A percentile compares a stretch with the other conserved stretches of the same genome.
Evolutionary conservation across 2,888 invertebrate genomes (phyloP).

Genomic region (Danaus chrysippus): DNA sequence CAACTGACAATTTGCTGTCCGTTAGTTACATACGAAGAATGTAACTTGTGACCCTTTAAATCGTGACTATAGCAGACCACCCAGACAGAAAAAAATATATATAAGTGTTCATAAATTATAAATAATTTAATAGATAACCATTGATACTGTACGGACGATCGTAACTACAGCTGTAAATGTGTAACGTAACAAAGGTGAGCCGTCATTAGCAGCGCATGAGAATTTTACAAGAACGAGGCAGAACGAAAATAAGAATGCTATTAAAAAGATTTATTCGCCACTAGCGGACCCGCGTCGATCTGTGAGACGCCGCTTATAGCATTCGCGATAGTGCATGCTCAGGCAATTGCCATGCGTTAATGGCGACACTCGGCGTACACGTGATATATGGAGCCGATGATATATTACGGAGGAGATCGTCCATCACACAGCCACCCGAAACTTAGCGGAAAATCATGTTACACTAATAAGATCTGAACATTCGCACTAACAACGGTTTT

Average conservation of each 20-base stretch:
- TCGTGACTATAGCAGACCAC: constrained; percentile 62
- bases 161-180: constrained; percentile 21
- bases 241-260: constrained; percentile 71
- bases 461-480: constrained; percentile 61
- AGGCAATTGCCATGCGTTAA: constrained; percentile 75
- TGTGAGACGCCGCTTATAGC: constrained; percentile 68
- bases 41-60: constrained; percentile 64
- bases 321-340: constrained; percentile 49
- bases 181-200: constrained; percentile 46
- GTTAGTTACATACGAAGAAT: constrained; percentile 56
- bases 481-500: constrained; percentile 56
- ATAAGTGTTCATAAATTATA: constrained; percentile 46
- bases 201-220: constrained; percentile 51
- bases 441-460: constrained; percentile 70
- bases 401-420: constrained; percentile 73
- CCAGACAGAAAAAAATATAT: constrained; percentile 45
- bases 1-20: constrained; percentile 63
- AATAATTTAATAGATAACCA: constrained; percentile 42
- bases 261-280: constrained; percentile 74
- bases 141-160: constrained; percentile 47
- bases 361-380: constrained; percentile 76
- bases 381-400: constrained; percentile 77
- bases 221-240: constrained; percentile 63
- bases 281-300: constrained; percentile 73
- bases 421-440: constrained; percentile 78